Evolutionary conservation across 2,888 invertebrate genomes (phyloP).

Genomic region (Osmoderma eremita): DNA sequence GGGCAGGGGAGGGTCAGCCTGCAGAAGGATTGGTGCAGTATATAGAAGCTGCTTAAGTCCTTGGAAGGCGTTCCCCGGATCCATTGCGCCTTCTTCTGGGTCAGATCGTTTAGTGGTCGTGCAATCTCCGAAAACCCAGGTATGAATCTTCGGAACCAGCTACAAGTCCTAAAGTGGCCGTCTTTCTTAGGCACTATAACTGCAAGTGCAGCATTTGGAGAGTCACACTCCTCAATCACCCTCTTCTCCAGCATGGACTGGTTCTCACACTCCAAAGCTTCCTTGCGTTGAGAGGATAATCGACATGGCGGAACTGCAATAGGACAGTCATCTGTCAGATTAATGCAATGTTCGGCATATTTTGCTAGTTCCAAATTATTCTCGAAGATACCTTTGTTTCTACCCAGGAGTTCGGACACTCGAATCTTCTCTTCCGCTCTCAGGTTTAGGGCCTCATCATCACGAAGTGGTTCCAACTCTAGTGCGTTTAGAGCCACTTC

Average conservation of each 20-base stretch:
- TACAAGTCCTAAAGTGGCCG: background rate
- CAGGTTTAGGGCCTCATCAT: background rate
- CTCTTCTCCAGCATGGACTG: conserved; percentile 17
- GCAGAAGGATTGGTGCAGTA: conserved; percentile 42
- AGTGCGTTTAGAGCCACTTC: background rate
- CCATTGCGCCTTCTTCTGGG: conserved; percentile 3
- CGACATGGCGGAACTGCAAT: conserved; percentile 30
- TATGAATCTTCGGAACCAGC: conserved; percentile 13
- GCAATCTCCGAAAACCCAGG: background rate
- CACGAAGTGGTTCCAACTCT: background rate
- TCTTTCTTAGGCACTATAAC: background rate
- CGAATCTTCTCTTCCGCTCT: background rate
- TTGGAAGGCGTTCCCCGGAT: conserved; percentile 9
- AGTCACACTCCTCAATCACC: conserved; percentile 38
- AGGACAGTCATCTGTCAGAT: conserved; percentile 19
- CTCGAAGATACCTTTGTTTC: background rate
- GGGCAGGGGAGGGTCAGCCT: conserved; percentile 46
- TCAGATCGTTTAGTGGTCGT: conserved; percentile 2
- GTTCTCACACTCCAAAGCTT: background rate
- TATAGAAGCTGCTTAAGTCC: conserved; percentile 17
- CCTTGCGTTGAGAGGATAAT: background rate
- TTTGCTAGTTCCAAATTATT: background rate
- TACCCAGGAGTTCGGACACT: background rate
- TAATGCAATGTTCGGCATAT: conserved; percentile 30
- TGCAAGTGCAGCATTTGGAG: conserved; percentile 22